Percentiles rank a stretch among this genome's conserved stretches.
Evolutionary conservation across 1,140 invertebrate species (phyloP).

Genomic region (Achroia grisella): DNA sequence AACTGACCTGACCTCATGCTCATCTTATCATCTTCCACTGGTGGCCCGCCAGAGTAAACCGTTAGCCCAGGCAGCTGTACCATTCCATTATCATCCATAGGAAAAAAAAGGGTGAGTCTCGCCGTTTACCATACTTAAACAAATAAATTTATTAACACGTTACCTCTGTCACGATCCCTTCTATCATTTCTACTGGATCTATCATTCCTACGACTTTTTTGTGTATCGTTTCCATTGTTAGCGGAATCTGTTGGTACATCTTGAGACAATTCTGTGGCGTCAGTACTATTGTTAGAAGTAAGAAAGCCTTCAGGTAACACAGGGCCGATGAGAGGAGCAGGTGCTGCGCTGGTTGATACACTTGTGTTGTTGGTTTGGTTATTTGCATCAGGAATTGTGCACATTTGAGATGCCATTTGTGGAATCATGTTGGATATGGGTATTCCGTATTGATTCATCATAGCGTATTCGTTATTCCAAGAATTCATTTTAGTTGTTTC

Average conservation of each 20-base stretch:
- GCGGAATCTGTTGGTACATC: no score
- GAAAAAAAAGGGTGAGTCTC: no score
- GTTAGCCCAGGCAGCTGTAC: no score
- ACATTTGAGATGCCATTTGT: slow-evolving; percentile 3
- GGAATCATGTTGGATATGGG: slow-evolving; percentile 14
- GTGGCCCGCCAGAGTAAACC: no score
- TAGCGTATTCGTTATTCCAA: slow-evolving; percentile 19
- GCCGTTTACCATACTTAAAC: no score
- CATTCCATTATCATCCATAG: no score
- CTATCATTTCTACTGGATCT: neutral
- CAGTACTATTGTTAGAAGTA: neutral
- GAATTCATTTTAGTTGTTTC: slow-evolving; percentile 20
- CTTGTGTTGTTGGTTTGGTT: no score
- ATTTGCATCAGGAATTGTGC: slow-evolving; percentile 2
- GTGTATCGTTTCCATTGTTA: neutral
- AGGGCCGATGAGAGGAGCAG: neutral
- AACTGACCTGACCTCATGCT: no score
- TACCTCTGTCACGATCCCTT: slow-evolving; percentile 5
- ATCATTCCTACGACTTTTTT: neutral
- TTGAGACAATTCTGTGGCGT: no score
- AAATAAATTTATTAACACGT: no score
- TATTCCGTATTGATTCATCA: slow-evolving; percentile 10
- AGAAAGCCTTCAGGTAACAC: slow-evolving; percentile 1
- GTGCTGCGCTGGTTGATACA: neutral
- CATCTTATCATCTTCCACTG: no score